Evolutionary conservation across 1,140 invertebrate species (phyloP).

Genomic region (Hyles euphorbiae): DNA sequence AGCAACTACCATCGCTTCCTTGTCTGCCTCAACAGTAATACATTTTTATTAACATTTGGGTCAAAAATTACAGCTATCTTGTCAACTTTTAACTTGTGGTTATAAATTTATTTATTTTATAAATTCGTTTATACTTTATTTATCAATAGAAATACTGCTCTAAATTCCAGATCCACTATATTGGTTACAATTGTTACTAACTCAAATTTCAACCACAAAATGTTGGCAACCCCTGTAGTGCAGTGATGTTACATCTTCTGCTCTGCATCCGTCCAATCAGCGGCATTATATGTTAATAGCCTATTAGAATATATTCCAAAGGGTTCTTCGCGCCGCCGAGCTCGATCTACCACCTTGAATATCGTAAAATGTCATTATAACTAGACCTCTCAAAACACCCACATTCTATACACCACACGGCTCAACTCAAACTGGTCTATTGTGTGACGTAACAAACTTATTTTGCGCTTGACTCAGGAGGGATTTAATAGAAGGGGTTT

Average conservation of each 20-base stretch:
- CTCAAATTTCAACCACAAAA: neutral
- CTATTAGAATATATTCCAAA: slow-evolving; percentile 70
- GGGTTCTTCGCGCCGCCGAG: slow-evolving; percentile 46
- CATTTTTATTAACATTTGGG: too few species aligned
- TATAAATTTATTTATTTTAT: too few species aligned
- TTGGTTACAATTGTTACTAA: too few species aligned
- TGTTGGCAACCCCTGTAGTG: slow-evolving; percentile 30
- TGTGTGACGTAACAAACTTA: slow-evolving; percentile 22
- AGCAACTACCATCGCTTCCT: too few species aligned
- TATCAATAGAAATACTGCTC: too few species aligned
- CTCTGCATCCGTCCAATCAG: slow-evolving; percentile 70
- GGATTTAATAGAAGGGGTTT: neutral
- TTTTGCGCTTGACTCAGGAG: slow-evolving; percentile 6
- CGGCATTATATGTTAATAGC: slow-evolving; percentile 75
- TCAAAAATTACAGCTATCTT: too few species aligned
- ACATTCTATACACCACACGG: slow-evolving; percentile 23
- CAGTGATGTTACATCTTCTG: slow-evolving; percentile 46
- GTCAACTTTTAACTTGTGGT: too few species aligned
- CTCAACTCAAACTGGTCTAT: slow-evolving; percentile 33
- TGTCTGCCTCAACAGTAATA: too few species aligned
- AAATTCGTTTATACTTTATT: too few species aligned
- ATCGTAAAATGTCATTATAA: slow-evolving; percentile 11
- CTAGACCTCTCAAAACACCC: slow-evolving; percentile 27
- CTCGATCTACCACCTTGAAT: slow-evolving; percentile 17
- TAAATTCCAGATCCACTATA: too few species aligned